A percentile compares a stretch with the other conserved stretches of the same genome.
These are phyloP conservation scores for Lasiommata megera DNA, from an alignment of 2,888 invertebrate species.

Conservation along the genomic window DNA sequence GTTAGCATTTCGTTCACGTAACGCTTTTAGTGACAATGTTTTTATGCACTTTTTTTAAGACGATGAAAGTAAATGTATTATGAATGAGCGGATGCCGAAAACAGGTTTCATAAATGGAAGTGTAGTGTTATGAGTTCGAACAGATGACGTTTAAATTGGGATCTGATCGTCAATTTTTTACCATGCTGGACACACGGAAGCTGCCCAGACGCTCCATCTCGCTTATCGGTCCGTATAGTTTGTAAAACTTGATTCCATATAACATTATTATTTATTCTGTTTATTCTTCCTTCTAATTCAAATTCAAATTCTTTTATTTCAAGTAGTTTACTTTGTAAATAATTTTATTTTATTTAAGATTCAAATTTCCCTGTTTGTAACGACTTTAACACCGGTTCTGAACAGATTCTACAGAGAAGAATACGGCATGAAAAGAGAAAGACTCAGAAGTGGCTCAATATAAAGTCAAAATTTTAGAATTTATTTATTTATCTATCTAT, in stretches of 20 bases:
- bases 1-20: constrained; percentile 48
- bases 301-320: too few species aligned
- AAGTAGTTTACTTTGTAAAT: too few species aligned
- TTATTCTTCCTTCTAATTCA: not conserved
- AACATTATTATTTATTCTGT: constrained; percentile 16
- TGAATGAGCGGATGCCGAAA: constrained; percentile 60
- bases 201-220: constrained; percentile 70
- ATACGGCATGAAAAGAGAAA: too few species aligned
- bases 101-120: constrained; percentile 67
- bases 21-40: constrained; percentile 48
- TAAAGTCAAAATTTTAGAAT: too few species aligned
- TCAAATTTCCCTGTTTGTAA: too few species aligned
- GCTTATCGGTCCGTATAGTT: constrained; percentile 63
- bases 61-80: constrained; percentile 66
- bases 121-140: constrained; percentile 67
- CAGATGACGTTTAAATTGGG: constrained; percentile 55
- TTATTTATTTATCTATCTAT: too few species aligned
- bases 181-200: constrained; percentile 72
- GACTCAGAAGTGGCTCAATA: too few species aligned
- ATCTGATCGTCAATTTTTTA: constrained; percentile 49
- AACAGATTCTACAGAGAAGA: too few species aligned
- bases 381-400: too few species aligned
- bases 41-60: constrained; percentile 49
- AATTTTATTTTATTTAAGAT: too few species aligned
- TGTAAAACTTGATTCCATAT: constrained; percentile 5